Base-by-base conservation (phyloP, 1,140 invertebrate genomes). In the Lepidurus packardi region DNA sequence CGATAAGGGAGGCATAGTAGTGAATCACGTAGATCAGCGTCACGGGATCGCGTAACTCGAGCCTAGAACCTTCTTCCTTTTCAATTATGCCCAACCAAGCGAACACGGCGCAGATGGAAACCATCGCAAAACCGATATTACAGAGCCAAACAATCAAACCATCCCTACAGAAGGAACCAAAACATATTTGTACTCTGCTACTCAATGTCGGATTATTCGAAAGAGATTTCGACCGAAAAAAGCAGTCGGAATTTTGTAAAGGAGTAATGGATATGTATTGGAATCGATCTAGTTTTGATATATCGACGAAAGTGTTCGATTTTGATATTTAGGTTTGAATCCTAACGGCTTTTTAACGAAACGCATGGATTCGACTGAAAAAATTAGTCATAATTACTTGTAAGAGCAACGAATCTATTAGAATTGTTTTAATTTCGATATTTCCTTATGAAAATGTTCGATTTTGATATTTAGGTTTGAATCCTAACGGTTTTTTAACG, bases 111-210 rank as follows among this genome's bases (percentile, higher is more conserved):
- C 44, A 24, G 43, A 78, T 73, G 43, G 78, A 75, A 34, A 78
- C 34, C 13, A 78, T 42, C 13, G 73, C 78, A 74, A 78, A 78
- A 8, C 47, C 10, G n/a, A 78, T 44, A 74, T 78, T 78, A 45
- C 74, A 43, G 9, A 78, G 34, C 78, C 78, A 78, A 11, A 78
- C 73, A n/a, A 78, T 47, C 16, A 47, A n/a, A 41, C 73, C 78
- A 78, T 75, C 44, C 24, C 78, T 78, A 4, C 24, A 21, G 43
- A 43, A 43, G 11, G 43, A 11, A 75, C 16, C 16, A 43, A 16
- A 7, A 21, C 43, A 77, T n/a, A 41, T 47, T 43, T 13, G 7
- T 43, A 65, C 11, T 77, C n/a, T 11, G 13, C 11, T 75, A 11
- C 25, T 24, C 13, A 42, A 42, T 75, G 13, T 75, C 8, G 42